Conservation (phyloP, 2,888 invertebrate species). For the Unio pictorum region DNA sequence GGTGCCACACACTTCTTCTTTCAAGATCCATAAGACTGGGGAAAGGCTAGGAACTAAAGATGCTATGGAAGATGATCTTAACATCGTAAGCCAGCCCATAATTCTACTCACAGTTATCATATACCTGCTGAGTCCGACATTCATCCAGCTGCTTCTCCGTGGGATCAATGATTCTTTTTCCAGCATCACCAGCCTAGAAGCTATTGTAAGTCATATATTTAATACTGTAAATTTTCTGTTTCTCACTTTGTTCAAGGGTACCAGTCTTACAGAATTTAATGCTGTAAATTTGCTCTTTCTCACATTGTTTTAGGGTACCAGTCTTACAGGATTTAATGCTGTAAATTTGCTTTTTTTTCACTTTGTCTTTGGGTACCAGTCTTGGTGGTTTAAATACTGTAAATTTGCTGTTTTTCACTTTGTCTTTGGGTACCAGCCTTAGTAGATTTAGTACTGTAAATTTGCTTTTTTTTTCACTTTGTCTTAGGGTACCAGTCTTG, state of each 20-base stretch:
- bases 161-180: conserved; percentile 28
- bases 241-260: not conserved
- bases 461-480: too few species aligned
- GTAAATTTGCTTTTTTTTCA: too few species aligned
- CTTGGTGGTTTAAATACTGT: too few species aligned
- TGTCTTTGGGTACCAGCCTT: too few species aligned
- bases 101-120: conserved; percentile 46
- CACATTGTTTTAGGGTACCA: too few species aligned
- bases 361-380: too few species aligned
- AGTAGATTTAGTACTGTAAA: too few species aligned
- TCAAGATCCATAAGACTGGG: conserved; percentile 33
- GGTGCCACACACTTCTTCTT: conserved; percentile 58
- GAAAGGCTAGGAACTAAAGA: conserved; percentile 1
- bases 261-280: not conserved
- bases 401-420: too few species aligned
- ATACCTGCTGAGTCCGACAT: conserved; percentile 47
- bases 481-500: too few species aligned
- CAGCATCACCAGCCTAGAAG: conserved; percentile 34
- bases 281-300: too few species aligned
- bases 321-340: too few species aligned
- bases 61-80: conserved; percentile 42
- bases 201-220: conserved; percentile 44
- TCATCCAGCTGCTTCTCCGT: conserved; percentile 42
- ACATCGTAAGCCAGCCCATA: conserved; percentile 47
- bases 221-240: not conserved